These are phyloP conservation scores for Hypomesus transpacificus DNA, from an alignment of 2,113 vertebrate genomes.

Conservation along the genomic window DNA sequence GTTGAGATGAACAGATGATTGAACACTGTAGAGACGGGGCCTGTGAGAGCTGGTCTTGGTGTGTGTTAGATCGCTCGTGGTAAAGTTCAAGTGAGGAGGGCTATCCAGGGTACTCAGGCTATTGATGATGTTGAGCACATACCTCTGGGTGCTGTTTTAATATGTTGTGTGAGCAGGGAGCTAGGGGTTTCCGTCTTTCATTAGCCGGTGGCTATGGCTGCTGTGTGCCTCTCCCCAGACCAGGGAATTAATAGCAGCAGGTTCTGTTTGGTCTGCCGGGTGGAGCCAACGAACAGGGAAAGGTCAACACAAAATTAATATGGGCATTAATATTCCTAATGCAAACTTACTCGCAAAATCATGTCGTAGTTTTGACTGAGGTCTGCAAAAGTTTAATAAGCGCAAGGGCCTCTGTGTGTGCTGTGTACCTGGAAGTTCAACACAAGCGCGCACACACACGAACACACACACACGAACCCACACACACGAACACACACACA, in stretches of 20 bases:
- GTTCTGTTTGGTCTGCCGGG: slow-evolving; percentile 68
- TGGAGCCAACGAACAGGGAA: slow-evolving; percentile 52
- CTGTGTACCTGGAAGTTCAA: slow-evolving; percentile 51
- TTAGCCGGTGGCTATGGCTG: slow-evolving; percentile 35
- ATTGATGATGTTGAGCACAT: not conserved
- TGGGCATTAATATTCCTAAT: slow-evolving; percentile 73
- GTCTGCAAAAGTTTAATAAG: slow-evolving; percentile 66
- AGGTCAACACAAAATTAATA: slow-evolving; percentile 77
- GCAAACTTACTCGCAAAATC: slow-evolving; percentile 55
- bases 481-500: not conserved
- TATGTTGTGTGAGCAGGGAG: slow-evolving; percentile 11
- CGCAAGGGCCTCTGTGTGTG: slow-evolving; percentile 20
- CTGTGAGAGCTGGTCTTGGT: not conserved
- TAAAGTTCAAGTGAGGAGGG: slow-evolving; percentile 3
- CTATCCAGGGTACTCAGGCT: too few species aligned
- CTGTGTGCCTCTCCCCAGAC: slow-evolving; percentile 4
- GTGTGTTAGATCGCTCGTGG: not conserved
- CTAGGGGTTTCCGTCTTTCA: not conserved
- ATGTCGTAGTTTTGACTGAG: slow-evolving; percentile 63
- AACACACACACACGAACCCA: not conserved
- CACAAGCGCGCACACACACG: slow-evolving; percentile 7
- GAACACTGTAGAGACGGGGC: not conserved
- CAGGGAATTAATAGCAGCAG: slow-evolving; percentile 62
- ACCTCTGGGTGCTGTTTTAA: slow-evolving; percentile 21
- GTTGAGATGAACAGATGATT: not conserved